Percentiles rank a stretch among this genome's conserved stretches.
Conservation (phyloP, 2,797 vertebrate species). For the Novumbra hubbsi region DNA sequence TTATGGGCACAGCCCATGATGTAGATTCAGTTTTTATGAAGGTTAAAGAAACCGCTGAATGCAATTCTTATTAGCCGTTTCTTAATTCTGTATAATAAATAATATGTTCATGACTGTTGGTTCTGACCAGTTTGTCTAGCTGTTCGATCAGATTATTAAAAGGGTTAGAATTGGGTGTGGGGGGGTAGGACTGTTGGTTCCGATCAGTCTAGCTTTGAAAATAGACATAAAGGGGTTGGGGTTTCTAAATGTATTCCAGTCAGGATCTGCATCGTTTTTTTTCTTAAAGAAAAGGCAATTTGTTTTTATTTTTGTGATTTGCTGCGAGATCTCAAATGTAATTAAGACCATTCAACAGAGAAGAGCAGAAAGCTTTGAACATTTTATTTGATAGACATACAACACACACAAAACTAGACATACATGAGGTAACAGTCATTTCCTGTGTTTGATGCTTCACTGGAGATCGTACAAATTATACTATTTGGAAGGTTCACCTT, state of each 20-base stretch:
- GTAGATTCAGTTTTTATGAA: constrained; percentile 15
- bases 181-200: too few relatives aligned
- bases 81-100: constrained; percentile 2
- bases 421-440: constrained; percentile 39
- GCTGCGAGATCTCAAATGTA: neutral
- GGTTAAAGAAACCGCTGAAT: constrained; percentile 47
- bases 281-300: too few relatives aligned
- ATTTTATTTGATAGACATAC: neutral
- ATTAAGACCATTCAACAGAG: too few relatives aligned
- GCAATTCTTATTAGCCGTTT: constrained; percentile 19
- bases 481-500: neutral
- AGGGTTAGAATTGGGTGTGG: too few relatives aligned
- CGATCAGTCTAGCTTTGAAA: too few relatives aligned
- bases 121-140: too few relatives aligned
- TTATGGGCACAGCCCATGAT: constrained; percentile 56
- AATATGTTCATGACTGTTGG: too few relatives aligned
- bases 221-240: too few relatives aligned
- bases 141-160: too few relatives aligned
- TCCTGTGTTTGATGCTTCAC: constrained; percentile 9
- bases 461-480: constrained; percentile 35
- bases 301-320: neutral
- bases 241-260: too few relatives aligned
- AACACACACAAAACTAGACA: constrained; percentile 46
- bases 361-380: neutral
- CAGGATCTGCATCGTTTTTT: too few relatives aligned